Conservation (phyloP, 2,797 vertebrate species). For the Neoniphon sammara region DNA sequence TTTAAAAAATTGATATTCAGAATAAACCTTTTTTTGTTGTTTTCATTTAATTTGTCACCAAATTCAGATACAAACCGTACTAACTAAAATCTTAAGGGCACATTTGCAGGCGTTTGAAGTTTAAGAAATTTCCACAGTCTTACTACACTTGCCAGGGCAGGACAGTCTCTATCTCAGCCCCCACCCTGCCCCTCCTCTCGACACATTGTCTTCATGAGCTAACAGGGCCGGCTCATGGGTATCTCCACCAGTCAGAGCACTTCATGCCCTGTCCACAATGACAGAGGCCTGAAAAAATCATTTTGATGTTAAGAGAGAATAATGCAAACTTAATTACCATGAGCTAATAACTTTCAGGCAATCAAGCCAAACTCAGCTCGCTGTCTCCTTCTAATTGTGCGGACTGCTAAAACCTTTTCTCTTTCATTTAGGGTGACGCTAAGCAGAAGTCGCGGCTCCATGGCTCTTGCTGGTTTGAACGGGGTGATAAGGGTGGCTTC, state of each 20-base stretch:
- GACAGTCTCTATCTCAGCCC: conserved; percentile 51
- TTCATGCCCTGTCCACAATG: conserved; percentile 49
- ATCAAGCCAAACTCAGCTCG: conserved; percentile 74
- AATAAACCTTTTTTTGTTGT: not conserved
- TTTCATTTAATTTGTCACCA: conserved; percentile 3
- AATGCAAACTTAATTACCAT: conserved; percentile 83
- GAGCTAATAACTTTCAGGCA: conserved; percentile 81
- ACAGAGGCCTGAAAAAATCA: conserved; percentile 65
- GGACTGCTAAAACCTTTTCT: conserved; percentile 77
- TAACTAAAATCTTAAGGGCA: conserved; percentile 46
- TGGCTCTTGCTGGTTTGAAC: conserved; percentile 69
- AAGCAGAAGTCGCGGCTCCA: conserved; percentile 63
- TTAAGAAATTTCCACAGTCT: conserved; percentile 44
- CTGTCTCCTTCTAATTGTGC: conserved; percentile 80
- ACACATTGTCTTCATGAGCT: conserved; percentile 53
- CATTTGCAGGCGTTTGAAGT: conserved; percentile 60
- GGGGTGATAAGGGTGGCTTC: conserved; percentile 72
- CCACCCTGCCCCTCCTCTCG: conserved; percentile 22
- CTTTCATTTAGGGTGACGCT: conserved; percentile 73
- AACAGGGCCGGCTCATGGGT: conserved; percentile 57
- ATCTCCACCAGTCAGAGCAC: conserved; percentile 61
- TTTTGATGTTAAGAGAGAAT: conserved; percentile 73
- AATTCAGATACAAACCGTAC: conserved; percentile 34
- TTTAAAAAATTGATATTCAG: not conserved
- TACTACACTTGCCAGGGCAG: conserved; percentile 45